Conservation (phyloP, 2,888 invertebrate species). For the Lithophane ornitopus region DNA sequence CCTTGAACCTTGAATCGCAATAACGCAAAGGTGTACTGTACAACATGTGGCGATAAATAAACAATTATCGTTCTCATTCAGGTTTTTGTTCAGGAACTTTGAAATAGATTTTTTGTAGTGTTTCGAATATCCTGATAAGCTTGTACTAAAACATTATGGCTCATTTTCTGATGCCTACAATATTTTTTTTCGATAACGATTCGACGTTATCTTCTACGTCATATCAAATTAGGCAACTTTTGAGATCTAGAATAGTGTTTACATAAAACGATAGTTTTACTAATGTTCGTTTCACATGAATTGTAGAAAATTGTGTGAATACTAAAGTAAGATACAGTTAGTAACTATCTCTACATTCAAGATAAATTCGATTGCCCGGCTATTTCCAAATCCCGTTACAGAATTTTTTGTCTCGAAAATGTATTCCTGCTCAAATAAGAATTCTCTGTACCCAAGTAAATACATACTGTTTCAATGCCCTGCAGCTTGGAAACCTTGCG, state of each 20-base stretch:
- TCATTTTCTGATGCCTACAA: neutral
- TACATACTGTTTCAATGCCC: conserved; percentile 29
- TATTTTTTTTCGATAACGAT: conserved; percentile 12
- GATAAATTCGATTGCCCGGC: conserved; percentile 18
- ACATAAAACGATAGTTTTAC: neutral
- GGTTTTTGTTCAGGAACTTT: neutral
- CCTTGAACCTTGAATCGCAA: conserved; percentile 38
- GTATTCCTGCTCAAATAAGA: conserved; percentile 28
- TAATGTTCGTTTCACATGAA: neutral
- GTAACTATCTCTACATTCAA: neutral
- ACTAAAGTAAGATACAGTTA: neutral
- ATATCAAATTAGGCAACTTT: neutral
- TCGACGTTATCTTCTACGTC: neutral
- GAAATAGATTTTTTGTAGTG: conserved; percentile 5
- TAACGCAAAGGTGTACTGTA: conserved; percentile 33
- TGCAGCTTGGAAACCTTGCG: conserved; percentile 11
- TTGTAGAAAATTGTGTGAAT: neutral
- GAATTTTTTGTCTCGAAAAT: conserved; percentile 23
- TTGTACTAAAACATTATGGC: neutral
- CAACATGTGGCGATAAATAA: conserved; percentile 23
- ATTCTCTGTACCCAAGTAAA: conserved; percentile 17
- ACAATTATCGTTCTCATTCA: conserved; percentile 18
- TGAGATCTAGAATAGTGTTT: neutral
- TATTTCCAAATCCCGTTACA: conserved; percentile 27
- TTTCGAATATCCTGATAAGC: conserved; percentile 14